Evolutionary conservation across 2,113 vertebrate genomes (phyloP).

Genomic region (Phalacrocorax carbo): DNA sequence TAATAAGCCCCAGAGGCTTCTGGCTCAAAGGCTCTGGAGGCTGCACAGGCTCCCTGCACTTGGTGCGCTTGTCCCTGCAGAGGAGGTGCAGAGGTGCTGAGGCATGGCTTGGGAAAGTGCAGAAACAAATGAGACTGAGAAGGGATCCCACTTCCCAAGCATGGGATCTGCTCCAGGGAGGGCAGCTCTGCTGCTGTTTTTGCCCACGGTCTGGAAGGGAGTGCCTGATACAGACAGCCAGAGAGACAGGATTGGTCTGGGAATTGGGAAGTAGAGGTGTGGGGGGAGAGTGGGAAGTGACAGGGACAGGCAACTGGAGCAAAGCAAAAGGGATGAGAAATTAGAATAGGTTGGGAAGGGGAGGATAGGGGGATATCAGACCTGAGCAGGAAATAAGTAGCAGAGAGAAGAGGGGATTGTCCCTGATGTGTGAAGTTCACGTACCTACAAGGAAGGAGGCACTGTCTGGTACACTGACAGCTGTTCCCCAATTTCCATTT

Average conservation of each 20-base stretch:
- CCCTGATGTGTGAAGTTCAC: accelerated
- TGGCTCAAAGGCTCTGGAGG: background rate
- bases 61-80: background rate
- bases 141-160: background rate
- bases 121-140: background rate
- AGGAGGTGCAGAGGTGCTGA: background rate
- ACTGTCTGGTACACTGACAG: background rate
- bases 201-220: background rate
- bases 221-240: background rate
- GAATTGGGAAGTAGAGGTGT: background rate
- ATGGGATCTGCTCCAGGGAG: background rate
- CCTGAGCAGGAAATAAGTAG: background rate
- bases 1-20: background rate
- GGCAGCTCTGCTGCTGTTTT: background rate
- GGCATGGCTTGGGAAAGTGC: background rate
- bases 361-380: accelerated
- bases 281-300: background rate
- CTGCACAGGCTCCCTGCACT: background rate
- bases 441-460: background rate
- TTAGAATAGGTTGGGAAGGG: background rate
- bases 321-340: background rate
- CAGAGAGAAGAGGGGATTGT: background rate
- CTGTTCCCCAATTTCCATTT: background rate
- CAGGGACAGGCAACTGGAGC: background rate
- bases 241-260: background rate